Evolutionary conservation across 2,113 vertebrate genomes (phyloP).

Genomic region (Lipophrys pholis): DNA sequence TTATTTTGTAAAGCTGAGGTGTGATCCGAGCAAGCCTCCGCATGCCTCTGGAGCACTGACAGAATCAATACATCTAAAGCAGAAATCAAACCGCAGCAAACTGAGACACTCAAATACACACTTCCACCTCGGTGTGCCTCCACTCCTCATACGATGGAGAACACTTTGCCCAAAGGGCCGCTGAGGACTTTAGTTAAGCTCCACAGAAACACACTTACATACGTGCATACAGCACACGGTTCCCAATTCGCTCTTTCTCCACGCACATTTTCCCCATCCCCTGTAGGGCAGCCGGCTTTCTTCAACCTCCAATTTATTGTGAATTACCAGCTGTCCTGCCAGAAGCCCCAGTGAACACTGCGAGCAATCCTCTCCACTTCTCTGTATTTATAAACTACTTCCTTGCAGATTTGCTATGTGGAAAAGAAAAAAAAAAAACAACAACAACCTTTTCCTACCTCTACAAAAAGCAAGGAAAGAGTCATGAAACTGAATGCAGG

Average conservation of each 20-base stretch:
- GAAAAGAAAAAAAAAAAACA: neutral
- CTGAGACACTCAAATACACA: constrained; percentile 59
- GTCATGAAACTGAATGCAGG: constrained; percentile 9
- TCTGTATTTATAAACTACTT: constrained; percentile 63
- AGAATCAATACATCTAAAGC: constrained; percentile 80
- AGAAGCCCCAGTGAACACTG: constrained; percentile 32
- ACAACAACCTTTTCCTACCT: neutral
- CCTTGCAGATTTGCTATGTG: constrained; percentile 33
- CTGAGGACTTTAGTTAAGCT: constrained; percentile 34
- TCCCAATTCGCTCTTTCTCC: constrained; percentile 26
- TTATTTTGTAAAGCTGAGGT: constrained; percentile 65
- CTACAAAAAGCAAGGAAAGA: constrained; percentile 4
- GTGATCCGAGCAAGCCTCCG: constrained; percentile 50
- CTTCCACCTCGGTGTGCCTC: constrained; percentile 41
- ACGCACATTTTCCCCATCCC: constrained; percentile 15
- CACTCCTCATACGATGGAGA: constrained; percentile 13
- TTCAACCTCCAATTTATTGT: constrained; percentile 65
- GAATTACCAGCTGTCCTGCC: constrained; percentile 66
- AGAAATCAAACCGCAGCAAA: constrained; percentile 72
- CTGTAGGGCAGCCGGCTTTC: constrained; percentile 50
- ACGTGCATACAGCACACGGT: neutral
- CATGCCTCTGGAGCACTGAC: constrained; percentile 66
- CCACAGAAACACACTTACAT: constrained; percentile 31
- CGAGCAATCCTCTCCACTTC: constrained; percentile 48
- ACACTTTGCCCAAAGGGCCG: constrained; percentile 34